Base-by-base conservation (phyloP, 1,140 invertebrate species). In the Meloidogyne floridensis region DNA sequence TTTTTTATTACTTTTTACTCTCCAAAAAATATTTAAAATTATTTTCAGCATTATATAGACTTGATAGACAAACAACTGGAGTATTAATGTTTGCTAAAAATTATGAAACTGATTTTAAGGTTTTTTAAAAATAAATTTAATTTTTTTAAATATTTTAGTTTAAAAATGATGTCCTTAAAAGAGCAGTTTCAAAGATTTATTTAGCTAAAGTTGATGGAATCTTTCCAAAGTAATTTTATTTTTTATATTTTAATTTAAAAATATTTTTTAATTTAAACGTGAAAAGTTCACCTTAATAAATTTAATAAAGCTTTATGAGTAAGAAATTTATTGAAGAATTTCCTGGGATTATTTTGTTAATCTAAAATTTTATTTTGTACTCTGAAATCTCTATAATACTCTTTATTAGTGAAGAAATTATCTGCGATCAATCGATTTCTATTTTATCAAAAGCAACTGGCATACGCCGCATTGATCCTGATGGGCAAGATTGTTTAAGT, bases 361-460 rank as follows among this genome's bases (percentile, higher is more conserved):
- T 32, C 32, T 32, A 32, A 32, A 32, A 32, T 32, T 32, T 32
- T 32, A 32, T 32, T 32, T 32, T 32, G 32, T 32, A 32, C 32
- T 32, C 32, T 7, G 15, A 53, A 32, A 20, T 84, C 13, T 76
- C 3, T 18, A 72, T 70, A 20, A 56, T 53, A 78, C 8, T 56
- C 70, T n/a, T 85, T 90, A 92, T n/a, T 91, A 96, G 95, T 78
- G 95, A 93, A 47, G 92, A 93, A 72, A 92, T 96, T 69, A 93
- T 94, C 89, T 97, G 96, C 86, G 93, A 93, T 80, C 94, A 98
- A 90, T 95, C 97, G 51, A 95, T 99, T 85, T 95, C 95, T 90
- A 94, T 95, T 1, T 93, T 98, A 18, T 96, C 95, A 87, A 95
- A 95, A 91, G 97, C 96, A 91, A 96, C 98, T 86, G 96, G 96